Conservation (phyloP, 2,797 vertebrate species). For the Manis pentadactyla region DNA sequence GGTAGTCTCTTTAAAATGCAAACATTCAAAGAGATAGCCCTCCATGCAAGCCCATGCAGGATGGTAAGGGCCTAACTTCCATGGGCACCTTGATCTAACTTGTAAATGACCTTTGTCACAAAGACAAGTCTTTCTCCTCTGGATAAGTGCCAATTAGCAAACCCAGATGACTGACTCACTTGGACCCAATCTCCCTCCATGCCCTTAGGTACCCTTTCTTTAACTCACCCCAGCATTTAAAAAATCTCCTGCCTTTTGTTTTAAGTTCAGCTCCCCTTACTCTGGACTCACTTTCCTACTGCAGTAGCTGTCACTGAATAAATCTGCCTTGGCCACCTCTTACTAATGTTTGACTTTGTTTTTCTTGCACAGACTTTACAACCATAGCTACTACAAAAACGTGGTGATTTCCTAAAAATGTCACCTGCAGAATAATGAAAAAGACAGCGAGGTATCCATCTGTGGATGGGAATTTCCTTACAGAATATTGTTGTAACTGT, state of each 20-base stretch:
- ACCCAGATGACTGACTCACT: neutral
- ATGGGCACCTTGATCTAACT: accelerated
- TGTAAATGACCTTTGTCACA: neutral
- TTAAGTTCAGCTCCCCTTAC: neutral
- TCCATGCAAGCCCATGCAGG: neutral
- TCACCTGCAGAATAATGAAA: neutral
- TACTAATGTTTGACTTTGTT: neutral
- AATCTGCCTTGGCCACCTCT: neutral
- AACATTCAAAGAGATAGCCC: neutral
- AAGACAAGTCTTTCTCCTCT: neutral
- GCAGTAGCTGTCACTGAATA: neutral
- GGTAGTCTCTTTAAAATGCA: neutral
- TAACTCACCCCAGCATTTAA: neutral
- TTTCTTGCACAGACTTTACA: neutral
- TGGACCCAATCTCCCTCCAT: neutral
- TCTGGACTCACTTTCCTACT: neutral
- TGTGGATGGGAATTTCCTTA: neutral
- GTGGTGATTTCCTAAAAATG: neutral
- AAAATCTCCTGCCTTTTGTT: neutral
- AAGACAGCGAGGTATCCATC: neutral
- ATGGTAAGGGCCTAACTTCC: neutral
- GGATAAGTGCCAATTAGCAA: neutral
- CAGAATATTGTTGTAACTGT: neutral
- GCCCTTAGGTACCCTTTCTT: neutral
- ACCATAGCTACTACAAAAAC: neutral